Evolutionary conservation across 1,140 invertebrate genomes (phyloP).

Genomic region (Lerema accius): DNA sequence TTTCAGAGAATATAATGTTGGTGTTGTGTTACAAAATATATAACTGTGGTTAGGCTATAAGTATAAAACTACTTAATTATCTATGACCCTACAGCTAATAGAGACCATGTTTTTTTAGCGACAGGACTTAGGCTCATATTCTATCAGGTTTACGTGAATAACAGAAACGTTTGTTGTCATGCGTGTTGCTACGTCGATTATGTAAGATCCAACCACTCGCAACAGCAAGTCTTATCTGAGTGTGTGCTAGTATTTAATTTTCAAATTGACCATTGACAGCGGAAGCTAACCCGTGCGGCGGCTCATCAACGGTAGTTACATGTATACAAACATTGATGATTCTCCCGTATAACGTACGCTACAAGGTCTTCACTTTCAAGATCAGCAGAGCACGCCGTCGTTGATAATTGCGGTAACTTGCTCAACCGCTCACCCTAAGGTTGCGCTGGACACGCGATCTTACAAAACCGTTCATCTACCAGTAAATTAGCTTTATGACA

Average conservation of each 20-base stretch:
- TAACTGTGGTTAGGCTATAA: no score
- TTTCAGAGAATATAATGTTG: no score
- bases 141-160: no score
- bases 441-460: slow-evolving; percentile 57
- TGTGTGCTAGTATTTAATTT: not conserved
- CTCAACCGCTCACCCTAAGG: slow-evolving; percentile 57
- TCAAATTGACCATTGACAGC: not conserved
- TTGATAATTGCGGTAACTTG: slow-evolving; percentile 79
- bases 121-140: no score
- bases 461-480: slow-evolving; percentile 51
- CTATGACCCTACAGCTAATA: no score
- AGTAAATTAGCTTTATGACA: slow-evolving; percentile 14
- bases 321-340: slow-evolving; percentile 62
- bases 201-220: no score
- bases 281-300: slow-evolving; percentile 6
- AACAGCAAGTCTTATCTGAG: no score
- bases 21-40: no score
- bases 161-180: no score
- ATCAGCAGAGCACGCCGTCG: slow-evolving; percentile 75
- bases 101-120: no score
- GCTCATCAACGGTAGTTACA: slow-evolving; percentile 21
- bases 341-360: slow-evolving; percentile 49
- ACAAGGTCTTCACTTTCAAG: slow-evolving; percentile 81
- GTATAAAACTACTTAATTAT: no score
- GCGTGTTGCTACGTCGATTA: no score